Base-by-base conservation (phyloP, 2,888 invertebrate species). In the Candidula unifasciata region DNA sequence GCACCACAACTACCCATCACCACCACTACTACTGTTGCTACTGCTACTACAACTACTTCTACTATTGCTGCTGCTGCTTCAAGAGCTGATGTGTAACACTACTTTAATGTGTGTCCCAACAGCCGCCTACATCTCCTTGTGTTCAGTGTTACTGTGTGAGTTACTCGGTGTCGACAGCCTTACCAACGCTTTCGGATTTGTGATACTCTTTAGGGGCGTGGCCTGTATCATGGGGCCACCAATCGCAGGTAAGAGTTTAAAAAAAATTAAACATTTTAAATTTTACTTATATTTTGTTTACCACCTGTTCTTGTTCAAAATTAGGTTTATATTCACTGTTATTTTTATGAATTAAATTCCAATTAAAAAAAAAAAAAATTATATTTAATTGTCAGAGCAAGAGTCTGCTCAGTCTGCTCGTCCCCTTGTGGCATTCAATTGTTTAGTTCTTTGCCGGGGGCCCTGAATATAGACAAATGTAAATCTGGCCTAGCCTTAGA, bases 51-150 rank as follows among this genome's bases (percentile, higher is more conserved):
- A n/a, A n/a, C n/a, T n/a, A n/a, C n/a, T n/a, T n/a, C n/a, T n/a
- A n/a, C n/a, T n/a, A n/a, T n/a, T n/a, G n/a, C n/a, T n/a, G n/a
- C n/a, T n/a, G n/a, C 44, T 10, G 44, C 13, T 44, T 44, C 44
- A 44, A 44, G 44, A 44, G 44, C 13, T 44, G 6, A 44, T 44
- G 6, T 44, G 6, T 44, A 44, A 44, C 44, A 6, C 13, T 6
- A 13, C 13, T 0, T 44, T 44, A 10, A 44, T 44, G 44, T 44
- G 35, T 44, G n/a, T 13, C 16, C 27, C 93, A 93, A 83, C 95
- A 97, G 97, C 99, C 87, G 98, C 98, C 87, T 99, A 98, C 95
- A 98, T 99, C 92, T 98, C 99, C 18, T 95, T 99, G 85, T 99
- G 99, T 69, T 99, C 99, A 78, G 99, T 99, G 93, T 98, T 99